phyloP scores from a whole-genome alignment of 2,888 invertebrate species.

The Acronicta alni region DNA sequence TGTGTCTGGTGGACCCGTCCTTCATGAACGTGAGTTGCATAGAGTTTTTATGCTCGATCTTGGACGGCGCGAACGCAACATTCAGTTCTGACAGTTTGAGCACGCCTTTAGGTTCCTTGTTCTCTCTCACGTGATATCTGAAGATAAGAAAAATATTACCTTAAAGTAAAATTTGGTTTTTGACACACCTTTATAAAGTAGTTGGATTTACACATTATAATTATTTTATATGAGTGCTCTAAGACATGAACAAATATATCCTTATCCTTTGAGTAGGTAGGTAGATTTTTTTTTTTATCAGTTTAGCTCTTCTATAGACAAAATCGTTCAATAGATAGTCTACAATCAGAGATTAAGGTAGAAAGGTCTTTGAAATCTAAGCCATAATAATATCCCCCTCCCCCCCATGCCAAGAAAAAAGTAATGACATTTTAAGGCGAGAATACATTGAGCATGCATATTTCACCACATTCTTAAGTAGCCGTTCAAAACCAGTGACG shows the following conservation, averaged over 20 bases:
- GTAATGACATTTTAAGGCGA: conserved; percentile 16
- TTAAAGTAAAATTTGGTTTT: background rate
- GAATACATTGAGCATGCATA: conserved; percentile 30
- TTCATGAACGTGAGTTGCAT: conserved; percentile 96
- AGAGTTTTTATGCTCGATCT: conserved; percentile 94
- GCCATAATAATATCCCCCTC: conserved; percentile 11
- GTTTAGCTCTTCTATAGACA: no score
- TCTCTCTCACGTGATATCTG: conserved; percentile 92
- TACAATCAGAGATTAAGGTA: no score
- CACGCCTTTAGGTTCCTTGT: conserved; percentile 94
- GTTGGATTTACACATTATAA: background rate
- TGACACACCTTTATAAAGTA: conserved; percentile 1
- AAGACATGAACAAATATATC: no score
- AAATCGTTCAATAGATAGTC: no score
- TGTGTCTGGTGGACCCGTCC: conserved; percentile 95
- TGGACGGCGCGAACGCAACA: conserved; percentile 95
- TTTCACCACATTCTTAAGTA: background rate
- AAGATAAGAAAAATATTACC: conserved; percentile 35
- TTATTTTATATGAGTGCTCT: conserved; percentile 3
- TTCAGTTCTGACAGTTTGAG: conserved; percentile 95
- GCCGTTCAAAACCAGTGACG: no score
- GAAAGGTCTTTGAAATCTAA: no score
- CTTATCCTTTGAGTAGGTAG: no score
- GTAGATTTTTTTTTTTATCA: no score
- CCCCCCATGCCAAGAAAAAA: conserved; percentile 2